phyloP scores from a whole-genome alignment of 2,888 invertebrate genomes.

The Spodoptera littoralis region DNA sequence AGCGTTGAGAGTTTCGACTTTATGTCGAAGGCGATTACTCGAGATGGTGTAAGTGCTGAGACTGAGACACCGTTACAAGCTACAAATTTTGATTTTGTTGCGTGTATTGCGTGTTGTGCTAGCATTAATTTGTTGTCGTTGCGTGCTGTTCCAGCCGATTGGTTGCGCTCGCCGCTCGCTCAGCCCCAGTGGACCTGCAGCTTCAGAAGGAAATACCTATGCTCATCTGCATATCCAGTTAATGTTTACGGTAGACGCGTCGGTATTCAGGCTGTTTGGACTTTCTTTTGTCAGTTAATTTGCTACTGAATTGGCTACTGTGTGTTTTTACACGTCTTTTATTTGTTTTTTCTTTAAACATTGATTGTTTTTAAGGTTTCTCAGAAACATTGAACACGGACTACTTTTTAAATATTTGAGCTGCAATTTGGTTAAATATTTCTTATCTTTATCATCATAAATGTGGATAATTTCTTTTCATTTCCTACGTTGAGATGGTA shows the following conservation, averaged over 20 bases:
- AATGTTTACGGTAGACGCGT: constrained; percentile 66
- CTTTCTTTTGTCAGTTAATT: constrained; percentile 59
- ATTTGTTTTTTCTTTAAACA: constrained; percentile 8
- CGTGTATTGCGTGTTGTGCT: constrained; percentile 68
- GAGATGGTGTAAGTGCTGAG: constrained; percentile 12
- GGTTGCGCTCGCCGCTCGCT: constrained; percentile 59
- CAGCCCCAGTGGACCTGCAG: constrained; percentile 65
- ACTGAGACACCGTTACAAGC: constrained; percentile 63
- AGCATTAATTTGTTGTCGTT: constrained; percentile 67
- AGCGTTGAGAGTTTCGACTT: constrained; percentile 25
- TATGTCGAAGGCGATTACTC: constrained; percentile 21
- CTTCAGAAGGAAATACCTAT: constrained; percentile 63
- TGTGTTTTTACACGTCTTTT: constrained; percentile 11
- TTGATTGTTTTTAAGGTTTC: not conserved
- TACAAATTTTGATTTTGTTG: constrained; percentile 63
- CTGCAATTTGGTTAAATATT: too few species aligned
- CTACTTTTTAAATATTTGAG: too few species aligned
- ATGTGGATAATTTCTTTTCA: constrained; percentile 14
- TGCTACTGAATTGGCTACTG: constrained; percentile 44
- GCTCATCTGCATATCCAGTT: constrained; percentile 69
- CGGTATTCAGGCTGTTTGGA: constrained; percentile 69
- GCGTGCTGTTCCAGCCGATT: constrained; percentile 76
- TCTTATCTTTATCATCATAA: constrained; percentile 8
- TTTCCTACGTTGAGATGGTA: constrained; percentile 21
- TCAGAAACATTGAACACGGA: not conserved